Percentiles rank a stretch among this genome's conserved stretches.
These are phyloP conservation scores for Crenichthys baileyi DNA, from an alignment of 2,797 vertebrate species.

Conservation along the genomic window DNA sequence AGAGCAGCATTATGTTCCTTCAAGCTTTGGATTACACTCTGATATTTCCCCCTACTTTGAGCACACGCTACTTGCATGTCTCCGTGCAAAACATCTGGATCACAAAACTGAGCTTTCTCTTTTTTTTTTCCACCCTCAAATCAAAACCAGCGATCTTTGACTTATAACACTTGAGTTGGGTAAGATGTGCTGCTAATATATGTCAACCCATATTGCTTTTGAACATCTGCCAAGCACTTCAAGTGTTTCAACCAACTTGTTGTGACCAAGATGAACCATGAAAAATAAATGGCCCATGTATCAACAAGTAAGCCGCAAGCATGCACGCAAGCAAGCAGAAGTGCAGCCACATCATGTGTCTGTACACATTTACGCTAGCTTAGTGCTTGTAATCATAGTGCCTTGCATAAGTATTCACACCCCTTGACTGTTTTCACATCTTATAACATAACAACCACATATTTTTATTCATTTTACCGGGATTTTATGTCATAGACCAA, in stretches of 20 bases:
- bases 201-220: conserved; percentile 40
- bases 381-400: background rate
- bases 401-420: background rate
- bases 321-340: conserved; percentile 9
- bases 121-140: conserved; percentile 2
- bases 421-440: background rate
- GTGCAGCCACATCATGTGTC: background rate
- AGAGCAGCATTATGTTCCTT: conserved; percentile 66
- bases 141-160: conserved; percentile 28
- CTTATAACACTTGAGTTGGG: conserved; percentile 32
- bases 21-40: conserved; percentile 67
- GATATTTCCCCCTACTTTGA: conserved; percentile 47
- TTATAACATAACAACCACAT: background rate
- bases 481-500: background rate
- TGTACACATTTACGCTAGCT: background rate
- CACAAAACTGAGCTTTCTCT: conserved; percentile 7
- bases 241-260: conserved; percentile 38
- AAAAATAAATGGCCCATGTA: conserved; percentile 59
- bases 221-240: conserved; percentile 52
- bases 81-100: conserved; percentile 44
- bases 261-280: conserved; percentile 56
- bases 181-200: conserved; percentile 28
- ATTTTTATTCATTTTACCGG: background rate
- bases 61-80: conserved; percentile 33
- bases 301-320: conserved; percentile 59